Evolutionary conservation across 2,888 invertebrate species (phyloP).

Genomic region (Bombyx huttoni): DNA sequence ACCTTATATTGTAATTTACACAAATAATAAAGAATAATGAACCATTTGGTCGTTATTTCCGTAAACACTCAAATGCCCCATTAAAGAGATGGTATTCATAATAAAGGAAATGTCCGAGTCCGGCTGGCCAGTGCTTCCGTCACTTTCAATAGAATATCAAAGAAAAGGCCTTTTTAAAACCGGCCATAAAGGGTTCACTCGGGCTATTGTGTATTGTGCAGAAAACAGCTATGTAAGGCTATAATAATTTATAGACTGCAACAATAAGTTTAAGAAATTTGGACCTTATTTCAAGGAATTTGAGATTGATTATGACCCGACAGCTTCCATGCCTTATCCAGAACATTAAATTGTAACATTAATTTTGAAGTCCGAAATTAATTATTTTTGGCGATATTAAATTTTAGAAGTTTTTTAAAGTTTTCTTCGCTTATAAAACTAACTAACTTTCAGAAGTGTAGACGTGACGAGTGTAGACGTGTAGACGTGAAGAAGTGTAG

Average conservation of each 20-base stretch:
- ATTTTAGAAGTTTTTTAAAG: background rate
- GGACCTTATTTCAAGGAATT: background rate
- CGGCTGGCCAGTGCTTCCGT: no score
- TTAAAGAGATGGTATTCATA: no score
- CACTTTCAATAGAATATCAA: no score
- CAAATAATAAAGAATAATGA: no score
- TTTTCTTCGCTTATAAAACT: background rate
- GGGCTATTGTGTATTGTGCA: background rate
- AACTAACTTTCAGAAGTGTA: background rate
- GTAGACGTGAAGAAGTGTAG: no score
- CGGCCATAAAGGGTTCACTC: background rate
- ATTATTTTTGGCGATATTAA: background rate
- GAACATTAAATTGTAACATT: background rate
- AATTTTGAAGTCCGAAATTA: background rate
- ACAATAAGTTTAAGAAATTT: background rate
- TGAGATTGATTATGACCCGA: background rate
- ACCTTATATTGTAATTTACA: no score
- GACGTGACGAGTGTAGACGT: no score
- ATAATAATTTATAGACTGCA: background rate
- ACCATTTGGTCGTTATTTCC: no score
- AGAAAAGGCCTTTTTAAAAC: no score
- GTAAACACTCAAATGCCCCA: no score
- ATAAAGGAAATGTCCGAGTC: no score
- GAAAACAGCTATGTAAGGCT: background rate
- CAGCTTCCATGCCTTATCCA: background rate